Percentiles rank a stretch among this genome's conserved stretches.
These are phyloP conservation scores for Theocolax elegans DNA, from an alignment of 1,140 invertebrate genomes.

Conservation along the genomic window DNA sequence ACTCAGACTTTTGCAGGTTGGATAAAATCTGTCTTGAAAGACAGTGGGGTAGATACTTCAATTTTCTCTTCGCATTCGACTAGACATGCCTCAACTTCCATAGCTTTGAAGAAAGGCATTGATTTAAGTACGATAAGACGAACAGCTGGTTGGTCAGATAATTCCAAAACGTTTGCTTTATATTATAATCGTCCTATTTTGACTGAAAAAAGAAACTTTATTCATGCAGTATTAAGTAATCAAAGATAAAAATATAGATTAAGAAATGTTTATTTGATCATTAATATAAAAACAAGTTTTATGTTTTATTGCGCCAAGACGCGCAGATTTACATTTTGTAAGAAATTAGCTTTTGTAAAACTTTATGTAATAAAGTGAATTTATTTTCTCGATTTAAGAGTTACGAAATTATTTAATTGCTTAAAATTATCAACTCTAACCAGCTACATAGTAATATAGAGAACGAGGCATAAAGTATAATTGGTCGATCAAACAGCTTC, in stretches of 20 bases:
- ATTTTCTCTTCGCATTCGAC: conserved; percentile 44
- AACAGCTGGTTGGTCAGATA: no score
- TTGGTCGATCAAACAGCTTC: no score
- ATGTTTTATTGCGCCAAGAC: no score
- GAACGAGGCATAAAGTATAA: no score
- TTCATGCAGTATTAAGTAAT: not conserved
- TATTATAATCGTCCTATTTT: conserved; percentile 49
- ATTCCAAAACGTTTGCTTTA: conserved; percentile 43
- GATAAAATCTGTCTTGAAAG: conserved; percentile 37
- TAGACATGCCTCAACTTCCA: conserved; percentile 47
- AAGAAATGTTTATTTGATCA: not conserved
- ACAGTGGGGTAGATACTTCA: conserved; percentile 42
- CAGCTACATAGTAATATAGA: no score
- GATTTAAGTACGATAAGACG: conserved; percentile 40
- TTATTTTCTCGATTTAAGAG: no score
- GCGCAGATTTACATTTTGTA: no score
- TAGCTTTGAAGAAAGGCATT: conserved; percentile 43
- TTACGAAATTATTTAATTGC: no score
- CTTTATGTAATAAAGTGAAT: no score
- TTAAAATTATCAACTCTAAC: no score
- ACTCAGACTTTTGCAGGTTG: conserved; percentile 45
- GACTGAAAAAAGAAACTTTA: not conserved
- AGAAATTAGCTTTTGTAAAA: no score
- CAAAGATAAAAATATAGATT: not conserved
- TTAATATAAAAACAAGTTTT: no score